Evolutionary conservation across 2,797 vertebrate genomes (phyloP).

Genomic region (Coluber constrictor): DNA sequence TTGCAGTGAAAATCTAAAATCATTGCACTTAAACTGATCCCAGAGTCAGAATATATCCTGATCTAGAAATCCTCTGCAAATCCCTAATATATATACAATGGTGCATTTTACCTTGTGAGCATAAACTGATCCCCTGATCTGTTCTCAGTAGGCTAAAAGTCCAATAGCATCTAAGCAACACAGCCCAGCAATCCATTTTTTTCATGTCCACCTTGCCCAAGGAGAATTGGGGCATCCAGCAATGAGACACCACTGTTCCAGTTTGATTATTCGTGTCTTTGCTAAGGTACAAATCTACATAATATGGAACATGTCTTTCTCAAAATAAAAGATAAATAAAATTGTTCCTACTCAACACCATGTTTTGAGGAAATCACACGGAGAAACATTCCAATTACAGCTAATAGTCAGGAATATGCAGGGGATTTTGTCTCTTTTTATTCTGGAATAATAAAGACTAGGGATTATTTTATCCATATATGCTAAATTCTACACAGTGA

Average conservation of each 20-base stretch:
- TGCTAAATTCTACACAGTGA: conserved; percentile 1
- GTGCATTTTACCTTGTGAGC: background rate
- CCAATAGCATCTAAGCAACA: background rate
- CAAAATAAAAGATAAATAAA: background rate
- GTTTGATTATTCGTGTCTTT: background rate
- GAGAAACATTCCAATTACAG: background rate
- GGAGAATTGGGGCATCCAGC: background rate
- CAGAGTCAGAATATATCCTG: background rate
- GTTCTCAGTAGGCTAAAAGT: background rate
- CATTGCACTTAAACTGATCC: background rate
- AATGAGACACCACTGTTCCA: background rate
- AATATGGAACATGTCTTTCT: fast-evolving
- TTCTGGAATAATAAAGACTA: fast-evolving
- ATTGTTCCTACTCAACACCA: background rate
- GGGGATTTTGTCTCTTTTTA: background rate
- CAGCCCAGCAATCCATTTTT: background rate
- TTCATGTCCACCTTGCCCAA: background rate
- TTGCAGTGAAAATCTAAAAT: background rate
- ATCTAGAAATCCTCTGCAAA: background rate
- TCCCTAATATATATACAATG: background rate
- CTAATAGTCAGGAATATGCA: background rate
- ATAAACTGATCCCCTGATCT: background rate
- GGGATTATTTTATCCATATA: background rate
- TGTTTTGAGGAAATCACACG: background rate
- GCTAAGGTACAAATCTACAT: background rate